Percentiles rank a stretch among this genome's conserved stretches.
phyloP scores from a whole-genome alignment of 2,113 vertebrate species.

The Peromyscus californicus region DNA sequence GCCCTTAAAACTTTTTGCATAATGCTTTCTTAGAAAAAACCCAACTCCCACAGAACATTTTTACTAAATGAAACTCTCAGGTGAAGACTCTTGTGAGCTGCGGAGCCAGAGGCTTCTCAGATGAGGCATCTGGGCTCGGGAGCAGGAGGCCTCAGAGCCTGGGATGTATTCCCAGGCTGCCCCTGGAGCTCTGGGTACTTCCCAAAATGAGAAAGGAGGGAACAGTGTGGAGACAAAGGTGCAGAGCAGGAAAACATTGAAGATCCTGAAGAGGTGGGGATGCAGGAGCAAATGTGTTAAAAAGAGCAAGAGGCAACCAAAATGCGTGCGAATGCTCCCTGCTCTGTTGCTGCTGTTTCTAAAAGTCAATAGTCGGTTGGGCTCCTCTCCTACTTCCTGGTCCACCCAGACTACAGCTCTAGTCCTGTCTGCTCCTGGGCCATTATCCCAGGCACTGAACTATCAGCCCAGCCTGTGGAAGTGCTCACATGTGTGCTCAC shows the following conservation, averaged over 20 bases:
- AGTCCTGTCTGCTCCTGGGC: conserved; percentile 16
- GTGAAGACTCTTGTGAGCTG: background rate
- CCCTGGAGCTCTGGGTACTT: conserved; percentile 61
- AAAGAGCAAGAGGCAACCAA: conserved; percentile 51
- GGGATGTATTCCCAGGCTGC: conserved; percentile 42
- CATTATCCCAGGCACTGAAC: conserved; percentile 4
- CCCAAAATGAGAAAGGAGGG: conserved; percentile 55
- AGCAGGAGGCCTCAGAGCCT: conserved; percentile 47
- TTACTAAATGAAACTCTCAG: conserved; percentile 60
- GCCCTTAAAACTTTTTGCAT: conserved; percentile 85
- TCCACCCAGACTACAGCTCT: conserved; percentile 46
- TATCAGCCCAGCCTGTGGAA: background rate
- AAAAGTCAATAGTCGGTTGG: conserved; percentile 30
- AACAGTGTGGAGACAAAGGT: conserved; percentile 40
- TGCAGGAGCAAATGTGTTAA: background rate
- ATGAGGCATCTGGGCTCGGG: conserved; percentile 5
- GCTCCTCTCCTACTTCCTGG: conserved; percentile 31
- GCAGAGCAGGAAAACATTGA: conserved; percentile 54
- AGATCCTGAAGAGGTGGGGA: conserved; percentile 42
- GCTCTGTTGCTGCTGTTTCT: background rate
- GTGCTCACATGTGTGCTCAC: background rate
- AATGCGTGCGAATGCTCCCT: background rate
- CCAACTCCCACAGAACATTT: conserved; percentile 57
- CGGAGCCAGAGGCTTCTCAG: conserved; percentile 25
- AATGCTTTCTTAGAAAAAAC: conserved; percentile 14